phyloP scores from a whole-genome alignment of 2,888 invertebrate species.

The Chrysolina americana region DNA sequence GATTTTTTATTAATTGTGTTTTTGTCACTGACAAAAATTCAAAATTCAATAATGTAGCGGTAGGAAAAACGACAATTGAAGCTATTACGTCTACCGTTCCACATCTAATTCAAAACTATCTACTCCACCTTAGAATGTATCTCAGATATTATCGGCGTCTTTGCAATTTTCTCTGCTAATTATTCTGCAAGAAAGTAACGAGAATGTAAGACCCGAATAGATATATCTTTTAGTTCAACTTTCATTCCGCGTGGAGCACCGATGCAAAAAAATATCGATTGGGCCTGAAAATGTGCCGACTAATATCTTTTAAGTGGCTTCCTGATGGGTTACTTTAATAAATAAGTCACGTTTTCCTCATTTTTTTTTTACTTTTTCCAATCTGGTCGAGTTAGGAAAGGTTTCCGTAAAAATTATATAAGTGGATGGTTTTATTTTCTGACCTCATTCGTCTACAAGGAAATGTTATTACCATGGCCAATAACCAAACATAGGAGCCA shows the following conservation, averaged over 20 bases:
- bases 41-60: background rate
- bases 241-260: conserved; percentile 35
- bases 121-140: conserved; percentile 10
- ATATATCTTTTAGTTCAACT: conserved; percentile 25
- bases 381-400: background rate
- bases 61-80: background rate
- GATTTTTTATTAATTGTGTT: too few relatives aligned
- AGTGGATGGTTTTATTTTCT: background rate
- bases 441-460: background rate
- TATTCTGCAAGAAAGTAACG: conserved; percentile 29
- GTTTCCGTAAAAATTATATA: conserved; percentile 18
- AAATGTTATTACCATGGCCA: background rate
- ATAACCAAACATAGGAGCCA: too few relatives aligned
- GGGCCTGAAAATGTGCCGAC: conserved; percentile 37
- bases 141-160: conserved; percentile 12
- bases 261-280: conserved; percentile 38
- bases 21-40: background rate
- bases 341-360: conserved; percentile 33
- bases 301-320: conserved; percentile 38
- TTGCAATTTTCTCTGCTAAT: conserved; percentile 24
- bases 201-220: conserved; percentile 28
- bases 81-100: background rate
- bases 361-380: background rate
- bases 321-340: conserved; percentile 29
- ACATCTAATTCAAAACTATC: conserved; percentile 4